Base-by-base conservation (phyloP, 1,140 invertebrate genomes). In the Teleopsis dalmanni region DNA sequence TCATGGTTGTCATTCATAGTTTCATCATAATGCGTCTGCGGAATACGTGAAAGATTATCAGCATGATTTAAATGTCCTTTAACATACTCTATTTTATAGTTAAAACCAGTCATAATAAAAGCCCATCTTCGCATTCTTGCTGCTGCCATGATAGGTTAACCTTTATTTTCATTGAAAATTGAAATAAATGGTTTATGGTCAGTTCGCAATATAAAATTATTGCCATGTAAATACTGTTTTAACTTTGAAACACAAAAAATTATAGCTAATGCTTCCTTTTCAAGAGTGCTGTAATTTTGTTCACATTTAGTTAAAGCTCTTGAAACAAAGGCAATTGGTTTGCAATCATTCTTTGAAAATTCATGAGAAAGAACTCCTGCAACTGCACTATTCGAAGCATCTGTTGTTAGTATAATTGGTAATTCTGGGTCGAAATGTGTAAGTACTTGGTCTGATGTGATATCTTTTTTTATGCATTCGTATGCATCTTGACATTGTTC, bases 191-290 rank as follows among this genome's bases (percentile, higher is more conserved):
- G 76, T 48, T 74, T 64, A 50, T 78, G 73, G 49, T 78, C 77
- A 1, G 73, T 76, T 31, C 60, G 47, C 11, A 78, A 50, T 5
- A 57, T 58, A 62, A 80, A 81, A 14, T 61, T 40, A n/a, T 63
- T 50, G 22, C 78, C 77, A 54, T 62, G 72, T 4, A 82, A 41
- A 54, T 74, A 81, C 25, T 75, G 55, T 25, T 76, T 63, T 58
- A 80, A 80, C 56, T 74, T 74, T 47, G 70, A 67, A 5, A 81
- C 64, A 6, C 68, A 71, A 56, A 62, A 79, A 2, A 78, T 49
- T 9, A 81, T 71, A 3, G 71, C 68, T 13, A 76, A 53, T 6
- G 72, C 73, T 64, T 82, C 76, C 53, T 72, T 76, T 23, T 82
- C 74, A 21, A 77, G 72, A 50, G 75, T 72, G 8, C 68, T 50